Conservation (phyloP, 2,888 invertebrate species). For the Sinodicranocentrus sp. region DNA sequence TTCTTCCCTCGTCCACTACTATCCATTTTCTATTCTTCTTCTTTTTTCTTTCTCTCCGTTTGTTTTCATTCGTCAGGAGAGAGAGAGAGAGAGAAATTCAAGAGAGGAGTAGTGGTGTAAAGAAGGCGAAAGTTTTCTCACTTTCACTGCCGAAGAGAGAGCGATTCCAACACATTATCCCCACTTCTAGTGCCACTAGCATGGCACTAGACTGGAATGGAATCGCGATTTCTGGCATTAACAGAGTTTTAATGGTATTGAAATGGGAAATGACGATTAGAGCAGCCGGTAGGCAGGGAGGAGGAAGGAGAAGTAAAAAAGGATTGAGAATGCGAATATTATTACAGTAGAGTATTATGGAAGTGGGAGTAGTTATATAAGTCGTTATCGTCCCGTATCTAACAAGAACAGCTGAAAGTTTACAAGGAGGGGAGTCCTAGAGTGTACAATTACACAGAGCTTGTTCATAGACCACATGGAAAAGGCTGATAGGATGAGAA, state of each 20-base stretch:
- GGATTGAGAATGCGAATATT: slow-evolving; percentile 50
- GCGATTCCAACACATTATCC: slow-evolving; percentile 53
- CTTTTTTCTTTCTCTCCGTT: slow-evolving; percentile 32
- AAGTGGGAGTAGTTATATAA: not conserved
- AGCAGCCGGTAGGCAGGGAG: slow-evolving; percentile 39
- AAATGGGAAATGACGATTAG: slow-evolving; percentile 64
- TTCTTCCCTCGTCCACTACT: slow-evolving; percentile 35
- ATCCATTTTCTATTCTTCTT: slow-evolving; percentile 30
- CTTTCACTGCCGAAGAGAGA: slow-evolving; percentile 41
- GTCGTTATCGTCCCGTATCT: not conserved
- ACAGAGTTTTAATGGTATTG: slow-evolving; percentile 66
- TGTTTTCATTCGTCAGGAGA: slow-evolving; percentile 55
- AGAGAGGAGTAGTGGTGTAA: not conserved
- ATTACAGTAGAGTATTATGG: slow-evolving; percentile 20
- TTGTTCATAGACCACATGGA: not conserved
- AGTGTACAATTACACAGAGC: not conserved
- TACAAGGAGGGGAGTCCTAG: not conserved
- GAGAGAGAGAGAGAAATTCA: slow-evolving; percentile 27
- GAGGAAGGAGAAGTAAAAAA: not conserved
- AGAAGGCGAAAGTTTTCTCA: slow-evolving; percentile 57
- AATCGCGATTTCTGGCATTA: slow-evolving; percentile 63
- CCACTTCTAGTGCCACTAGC: slow-evolving; percentile 41
- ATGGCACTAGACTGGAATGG: slow-evolving; percentile 39
- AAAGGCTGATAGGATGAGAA: not conserved
- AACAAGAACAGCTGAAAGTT: not conserved